Percentiles rank a stretch among this genome's conserved stretches.
These are phyloP conservation scores for Drosophila bunnanda DNA, from an alignment of 2,888 invertebrate genomes.

Conservation along the genomic window DNA sequence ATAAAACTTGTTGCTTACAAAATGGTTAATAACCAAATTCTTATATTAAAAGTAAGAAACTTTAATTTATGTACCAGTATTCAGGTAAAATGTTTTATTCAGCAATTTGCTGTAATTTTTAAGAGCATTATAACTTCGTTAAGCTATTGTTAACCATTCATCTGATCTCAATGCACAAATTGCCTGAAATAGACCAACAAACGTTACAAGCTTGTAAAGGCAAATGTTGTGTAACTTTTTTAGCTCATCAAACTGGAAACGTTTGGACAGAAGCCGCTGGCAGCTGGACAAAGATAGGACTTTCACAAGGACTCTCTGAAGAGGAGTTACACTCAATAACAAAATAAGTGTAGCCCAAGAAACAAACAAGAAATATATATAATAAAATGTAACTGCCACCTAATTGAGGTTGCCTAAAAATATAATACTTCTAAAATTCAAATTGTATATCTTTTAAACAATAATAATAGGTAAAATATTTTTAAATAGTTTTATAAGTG, in stretches of 20 bases:
- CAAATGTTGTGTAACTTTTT: constrained; percentile 68
- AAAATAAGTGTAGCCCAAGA: neutral
- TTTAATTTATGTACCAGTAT: neutral
- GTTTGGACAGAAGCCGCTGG: constrained; percentile 71
- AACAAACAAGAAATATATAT: too few species aligned
- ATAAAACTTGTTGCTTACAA: neutral
- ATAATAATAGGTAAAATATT: neutral
- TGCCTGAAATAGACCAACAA: constrained; percentile 40
- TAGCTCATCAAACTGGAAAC: constrained; percentile 78
- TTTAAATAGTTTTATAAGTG: neutral
- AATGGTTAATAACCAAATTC: neutral
- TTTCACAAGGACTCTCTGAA: constrained; percentile 24
- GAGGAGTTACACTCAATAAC: constrained; percentile 21
- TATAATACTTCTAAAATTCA: neutral
- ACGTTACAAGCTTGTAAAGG: constrained; percentile 42
- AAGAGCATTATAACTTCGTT: constrained; percentile 40
- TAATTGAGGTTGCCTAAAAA: neutral
- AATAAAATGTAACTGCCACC: neutral
- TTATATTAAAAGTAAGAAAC: neutral
- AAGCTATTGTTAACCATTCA: constrained; percentile 4
- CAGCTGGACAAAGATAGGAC: constrained; percentile 44
- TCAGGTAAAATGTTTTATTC: neutral
- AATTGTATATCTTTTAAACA: neutral
- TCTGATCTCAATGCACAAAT: constrained; percentile 17
- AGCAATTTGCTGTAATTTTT: neutral